phyloP scores from a whole-genome alignment of 2,888 invertebrate species.

The Parapristionchus giblindavisi region DNA sequence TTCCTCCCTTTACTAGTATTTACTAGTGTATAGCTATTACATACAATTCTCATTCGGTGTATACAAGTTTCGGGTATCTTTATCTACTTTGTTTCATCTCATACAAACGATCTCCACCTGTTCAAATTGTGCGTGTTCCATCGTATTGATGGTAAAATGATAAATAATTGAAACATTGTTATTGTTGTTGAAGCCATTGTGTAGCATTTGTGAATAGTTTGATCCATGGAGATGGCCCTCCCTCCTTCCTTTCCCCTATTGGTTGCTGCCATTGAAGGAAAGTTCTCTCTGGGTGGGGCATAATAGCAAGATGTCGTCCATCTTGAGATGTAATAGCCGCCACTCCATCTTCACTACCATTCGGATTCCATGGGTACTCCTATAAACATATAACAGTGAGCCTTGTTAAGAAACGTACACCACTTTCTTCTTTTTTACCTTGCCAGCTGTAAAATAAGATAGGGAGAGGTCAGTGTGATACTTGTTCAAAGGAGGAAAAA shows the following conservation, averaged over 20 bases:
- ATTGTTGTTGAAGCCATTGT: constrained; percentile 27
- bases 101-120: constrained; percentile 10
- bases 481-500: too few relatives aligned
- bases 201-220: constrained; percentile 20
- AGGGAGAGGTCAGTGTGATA: too few relatives aligned
- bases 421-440: too few relatives aligned
- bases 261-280: constrained; percentile 91
- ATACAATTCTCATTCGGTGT: not conserved
- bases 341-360: constrained; percentile 80
- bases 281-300: constrained; percentile 92
- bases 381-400: constrained; percentile 73
- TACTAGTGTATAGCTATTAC: constrained; percentile 13
- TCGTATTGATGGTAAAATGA: constrained; percentile 28
- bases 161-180: constrained; percentile 25
- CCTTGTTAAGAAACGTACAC: constrained; percentile 84
- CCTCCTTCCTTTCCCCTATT: constrained; percentile 72
- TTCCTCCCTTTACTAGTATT: constrained; percentile 24
- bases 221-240: not conserved
- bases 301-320: constrained; percentile 93
- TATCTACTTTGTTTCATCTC: constrained; percentile 17
- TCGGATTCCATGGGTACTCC: constrained; percentile 91
- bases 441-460: too few relatives aligned
- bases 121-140: constrained; percentile 17
- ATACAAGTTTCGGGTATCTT: constrained; percentile 13
- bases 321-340: constrained; percentile 88